Percentiles rank a stretch among this genome's conserved stretches.
phyloP scores from a whole-genome alignment of 2,797 vertebrate genomes.

The Enteromius treurensis region DNA sequence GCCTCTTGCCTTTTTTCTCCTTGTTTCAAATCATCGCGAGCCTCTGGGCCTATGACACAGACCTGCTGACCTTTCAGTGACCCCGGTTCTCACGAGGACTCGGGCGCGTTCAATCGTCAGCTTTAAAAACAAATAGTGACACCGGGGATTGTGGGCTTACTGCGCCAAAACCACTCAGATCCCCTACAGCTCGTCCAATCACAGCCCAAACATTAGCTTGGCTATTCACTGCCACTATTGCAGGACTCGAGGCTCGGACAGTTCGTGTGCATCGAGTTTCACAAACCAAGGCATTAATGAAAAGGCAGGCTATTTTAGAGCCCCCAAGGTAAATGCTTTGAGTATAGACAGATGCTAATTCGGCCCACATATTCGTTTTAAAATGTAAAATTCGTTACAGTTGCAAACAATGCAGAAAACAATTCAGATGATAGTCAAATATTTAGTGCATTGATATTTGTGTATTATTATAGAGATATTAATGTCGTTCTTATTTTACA shows the following conservation, averaged over 20 bases:
- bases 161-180: constrained; percentile 2
- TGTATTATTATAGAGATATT: not conserved
- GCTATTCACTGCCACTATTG: not conserved
- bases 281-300: not conserved
- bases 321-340: not conserved
- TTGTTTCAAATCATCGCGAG: not conserved
- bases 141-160: constrained; percentile 50
- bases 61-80: constrained; percentile 77
- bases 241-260: not conserved
- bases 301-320: not conserved
- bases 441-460: not conserved
- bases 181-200: not conserved
- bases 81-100: constrained; percentile 66
- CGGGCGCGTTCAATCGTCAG: constrained; percentile 53
- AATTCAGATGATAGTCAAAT: not conserved
- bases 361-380: not conserved
- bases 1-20: not conserved
- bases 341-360: not conserved
- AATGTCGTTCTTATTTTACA: not conserved
- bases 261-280: not conserved
- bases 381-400: not conserved
- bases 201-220: not conserved
- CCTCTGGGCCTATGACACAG: constrained; percentile 32
- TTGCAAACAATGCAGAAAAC: not conserved
- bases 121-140: constrained; percentile 66